Evolutionary conservation across 1,140 invertebrate genomes (phyloP).

Genomic region (Drosophila ironensis): DNA sequence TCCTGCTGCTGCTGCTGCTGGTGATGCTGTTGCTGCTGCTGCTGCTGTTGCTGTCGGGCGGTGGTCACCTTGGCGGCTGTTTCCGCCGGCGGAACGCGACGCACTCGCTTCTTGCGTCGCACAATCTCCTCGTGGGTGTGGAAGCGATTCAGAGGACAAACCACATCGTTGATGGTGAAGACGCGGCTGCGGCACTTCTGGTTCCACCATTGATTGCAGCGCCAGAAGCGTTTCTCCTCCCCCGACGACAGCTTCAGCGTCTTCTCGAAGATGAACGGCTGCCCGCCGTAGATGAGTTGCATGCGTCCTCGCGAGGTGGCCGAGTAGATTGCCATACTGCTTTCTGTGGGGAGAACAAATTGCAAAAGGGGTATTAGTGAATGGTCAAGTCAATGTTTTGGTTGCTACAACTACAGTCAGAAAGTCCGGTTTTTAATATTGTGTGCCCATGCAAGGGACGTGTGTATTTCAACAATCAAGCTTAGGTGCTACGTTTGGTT

Average conservation of each 20-base stretch:
- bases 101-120: constrained; percentile 72
- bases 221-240: constrained; percentile 79
- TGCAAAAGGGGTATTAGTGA: constrained; percentile 22
- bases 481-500: constrained; percentile 35
- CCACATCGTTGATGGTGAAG: constrained; percentile 76
- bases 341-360: constrained; percentile 41
- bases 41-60: constrained; percentile 34
- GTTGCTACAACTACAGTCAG: constrained; percentile 15
- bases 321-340: constrained; percentile 71
- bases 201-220: constrained; percentile 82
- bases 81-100: constrained; percentile 49
- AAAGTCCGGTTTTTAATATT: constrained; percentile 36
- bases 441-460: constrained; percentile 33
- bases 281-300: constrained; percentile 79
- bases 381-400: neutral
- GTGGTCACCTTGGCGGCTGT: constrained; percentile 19
- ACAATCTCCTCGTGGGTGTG: constrained; percentile 81
- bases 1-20: constrained; percentile 26
- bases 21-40: constrained; percentile 28
- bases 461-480: constrained; percentile 29
- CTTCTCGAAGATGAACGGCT: constrained; percentile 81
- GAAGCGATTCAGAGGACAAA: constrained; percentile 74
- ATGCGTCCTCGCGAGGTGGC: constrained; percentile 77
- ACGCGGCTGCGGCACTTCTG: constrained; percentile 80
- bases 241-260: constrained; percentile 70